Base-by-base conservation (phyloP, 2,113 vertebrate genomes). In the Rattus norvegicus region DNA sequence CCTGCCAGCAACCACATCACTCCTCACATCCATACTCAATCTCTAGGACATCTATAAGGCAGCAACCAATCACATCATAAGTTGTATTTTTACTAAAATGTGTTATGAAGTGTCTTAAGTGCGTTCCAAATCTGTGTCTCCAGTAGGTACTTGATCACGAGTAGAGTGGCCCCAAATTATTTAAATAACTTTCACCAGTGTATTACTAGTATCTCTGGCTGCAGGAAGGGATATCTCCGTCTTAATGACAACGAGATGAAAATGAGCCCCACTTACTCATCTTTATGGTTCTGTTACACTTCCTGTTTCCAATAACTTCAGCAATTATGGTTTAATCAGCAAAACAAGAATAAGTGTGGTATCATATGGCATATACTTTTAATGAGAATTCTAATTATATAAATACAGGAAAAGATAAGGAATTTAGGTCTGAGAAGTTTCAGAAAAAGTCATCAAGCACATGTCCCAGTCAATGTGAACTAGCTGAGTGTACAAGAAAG, bases 261-360 rank as follows among this genome's bases (percentile, higher is more conserved):
- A 91, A 76, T 39, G 36, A 83, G 49, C 17, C 63, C 17, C 5
- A 86, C 13, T 76, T 75, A 84, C 2, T 88, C 19, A 59, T 85
- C 43, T 95, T 91, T 80, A 81, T 81, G 17, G 2, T 88, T 86
- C 85, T 92, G 14, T 59, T 93, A 90, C 89, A 63, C 13, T 0
- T 87, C 85, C 26, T 30, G 70, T 72, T 95, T 88, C 10, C 33
- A 93, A 72, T 49, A 63, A 88, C 19, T 77, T 95, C 17, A 95
- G n/a, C 59, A 81, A 63, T 86, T 67, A 47, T 20, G 86, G 14
- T 72, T 49, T 88, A 92, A 91, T 91, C 49, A 52, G 6, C n/a
- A 12, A 84, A 92, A 17, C 54, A 75, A 67, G 30, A 73, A 43
- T 24, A 80, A 76, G 80, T 88, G 43, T 77, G 47, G 70, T 54